Percentiles rank a stretch among this genome's conserved stretches.
Evolutionary conservation across 2,888 invertebrate species (phyloP).

Genomic region (Synergus gifuensis): DNA sequence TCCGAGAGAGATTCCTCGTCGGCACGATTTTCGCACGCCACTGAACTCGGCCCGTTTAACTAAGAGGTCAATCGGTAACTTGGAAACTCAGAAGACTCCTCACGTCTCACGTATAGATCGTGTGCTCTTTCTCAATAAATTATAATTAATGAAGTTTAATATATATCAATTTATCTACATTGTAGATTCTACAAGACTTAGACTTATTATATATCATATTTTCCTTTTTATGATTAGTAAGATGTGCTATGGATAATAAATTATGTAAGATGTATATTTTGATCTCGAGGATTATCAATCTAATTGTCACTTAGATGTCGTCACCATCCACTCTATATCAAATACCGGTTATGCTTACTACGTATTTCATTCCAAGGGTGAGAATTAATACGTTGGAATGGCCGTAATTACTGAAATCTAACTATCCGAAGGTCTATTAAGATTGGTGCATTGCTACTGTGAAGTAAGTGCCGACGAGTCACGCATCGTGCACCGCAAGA

Average conservation of each 20-base stretch:
- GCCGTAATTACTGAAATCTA: slow-evolving; percentile 24
- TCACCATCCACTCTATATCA: background rate
- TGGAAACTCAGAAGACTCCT: slow-evolving; percentile 16
- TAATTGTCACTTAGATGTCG: background rate
- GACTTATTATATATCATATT: background rate
- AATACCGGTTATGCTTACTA: slow-evolving; percentile 6
- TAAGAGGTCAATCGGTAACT: slow-evolving; percentile 33
- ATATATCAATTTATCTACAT: background rate
- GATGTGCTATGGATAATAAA: background rate
- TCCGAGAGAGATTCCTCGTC: slow-evolving; percentile 12
- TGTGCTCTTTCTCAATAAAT: background rate
- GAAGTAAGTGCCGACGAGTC: slow-evolving; percentile 21
- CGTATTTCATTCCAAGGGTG: slow-evolving; percentile 1
- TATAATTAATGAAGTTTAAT: background rate
- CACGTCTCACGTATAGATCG: background rate
- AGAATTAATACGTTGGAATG: slow-evolving; percentile 28
- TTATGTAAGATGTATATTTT: background rate
- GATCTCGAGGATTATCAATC: background rate
- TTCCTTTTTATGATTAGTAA: background rate
- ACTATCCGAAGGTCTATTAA: slow-evolving; percentile 8
- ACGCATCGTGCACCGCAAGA: slow-evolving; percentile 20
- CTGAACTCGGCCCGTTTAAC: slow-evolving; percentile 11
- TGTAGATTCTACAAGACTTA: too few species aligned
- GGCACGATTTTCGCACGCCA: slow-evolving; percentile 34
- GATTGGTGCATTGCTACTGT: slow-evolving; percentile 21